These are phyloP conservation scores for Cantharis nigra DNA, from an alignment of 2,888 invertebrate genomes.

Conservation along the genomic window DNA sequence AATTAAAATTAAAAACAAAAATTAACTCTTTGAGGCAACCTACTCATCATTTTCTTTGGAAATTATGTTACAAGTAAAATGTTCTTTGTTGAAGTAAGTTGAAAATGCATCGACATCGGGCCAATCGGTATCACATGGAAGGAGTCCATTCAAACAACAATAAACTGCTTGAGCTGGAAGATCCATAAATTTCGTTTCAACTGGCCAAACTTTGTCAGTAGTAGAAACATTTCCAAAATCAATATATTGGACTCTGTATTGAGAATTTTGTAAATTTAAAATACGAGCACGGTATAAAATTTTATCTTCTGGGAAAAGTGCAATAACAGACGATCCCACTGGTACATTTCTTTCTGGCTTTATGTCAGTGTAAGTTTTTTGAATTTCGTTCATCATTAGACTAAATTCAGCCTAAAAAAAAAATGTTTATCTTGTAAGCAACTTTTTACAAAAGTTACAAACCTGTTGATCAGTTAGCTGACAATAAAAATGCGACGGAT, in stretches of 20 bases:
- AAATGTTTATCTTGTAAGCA: conserved; percentile 2
- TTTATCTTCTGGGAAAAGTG: conserved; percentile 71
- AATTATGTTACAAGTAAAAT: conserved; percentile 64
- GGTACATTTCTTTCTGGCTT: conserved; percentile 53
- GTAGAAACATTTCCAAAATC: conserved; percentile 77
- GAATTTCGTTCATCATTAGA: conserved; percentile 73
- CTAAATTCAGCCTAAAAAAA: conserved; percentile 61
- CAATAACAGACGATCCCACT: conserved; percentile 69
- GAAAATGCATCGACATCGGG: conserved; percentile 60
- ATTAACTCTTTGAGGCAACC: conserved; percentile 45
- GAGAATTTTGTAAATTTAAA: conserved; percentile 61
- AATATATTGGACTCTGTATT: conserved; percentile 71
- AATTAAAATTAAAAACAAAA: not conserved
- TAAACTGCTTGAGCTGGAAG: conserved; percentile 73
- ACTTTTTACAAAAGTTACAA: conserved; percentile 5
- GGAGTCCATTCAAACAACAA: conserved; percentile 67
- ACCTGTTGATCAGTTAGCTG: conserved; percentile 46
- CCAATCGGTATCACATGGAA: conserved; percentile 65
- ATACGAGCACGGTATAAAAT: conserved; percentile 74
- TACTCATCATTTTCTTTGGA: conserved; percentile 57
- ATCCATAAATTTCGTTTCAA: conserved; percentile 68
- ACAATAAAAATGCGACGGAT: conserved; percentile 71
- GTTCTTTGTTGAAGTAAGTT: conserved; percentile 65
- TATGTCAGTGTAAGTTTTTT: conserved; percentile 66
- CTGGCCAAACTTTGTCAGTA: conserved; percentile 71